A percentile compares a stretch with the other conserved stretches of the same genome.
These are phyloP conservation scores for Melanotaenia pygmaea DNA, from an alignment of 2,797 vertebrate species.

Conservation along the genomic window DNA sequence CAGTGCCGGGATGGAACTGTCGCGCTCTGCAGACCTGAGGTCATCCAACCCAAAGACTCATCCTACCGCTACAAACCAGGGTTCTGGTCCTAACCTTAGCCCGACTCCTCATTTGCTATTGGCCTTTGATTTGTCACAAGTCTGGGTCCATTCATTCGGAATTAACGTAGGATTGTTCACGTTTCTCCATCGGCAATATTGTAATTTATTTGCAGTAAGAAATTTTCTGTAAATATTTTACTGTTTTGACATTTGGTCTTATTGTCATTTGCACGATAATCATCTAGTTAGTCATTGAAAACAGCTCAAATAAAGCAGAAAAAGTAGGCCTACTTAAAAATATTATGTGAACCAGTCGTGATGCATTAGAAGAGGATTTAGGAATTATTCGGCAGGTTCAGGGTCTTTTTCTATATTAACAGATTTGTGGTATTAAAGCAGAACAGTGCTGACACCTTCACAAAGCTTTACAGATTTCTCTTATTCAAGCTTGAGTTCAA, in stretches of 20 bases:
- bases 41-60: constrained; percentile 86
- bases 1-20: constrained; percentile 92
- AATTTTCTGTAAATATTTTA: constrained; percentile 40
- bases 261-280: constrained; percentile 15
- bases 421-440: constrained; percentile 10
- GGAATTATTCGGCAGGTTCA: constrained; percentile 20
- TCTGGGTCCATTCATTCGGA: constrained; percentile 26
- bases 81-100: constrained; percentile 88
- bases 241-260: constrained; percentile 15
- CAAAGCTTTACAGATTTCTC: constrained; percentile 50
- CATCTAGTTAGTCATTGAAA: constrained; percentile 16
- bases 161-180: constrained; percentile 16
- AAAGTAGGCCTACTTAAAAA: constrained; percentile 10
- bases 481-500: constrained; percentile 49
- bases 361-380: constrained; percentile 17
- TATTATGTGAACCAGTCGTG: constrained; percentile 15
- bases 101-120: constrained; percentile 6
- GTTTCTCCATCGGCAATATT: constrained; percentile 9
- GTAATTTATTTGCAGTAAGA: constrained; percentile 24
- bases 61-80: constrained; percentile 89
- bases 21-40: constrained; percentile 90
- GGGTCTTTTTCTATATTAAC: neutral
- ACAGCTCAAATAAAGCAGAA: constrained; percentile 9
- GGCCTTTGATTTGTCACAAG: constrained; percentile 24
- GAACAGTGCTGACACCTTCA: constrained; percentile 34